These are phyloP conservation scores for Seriola dumerili DNA, from an alignment of 2,113 vertebrate genomes.

Conservation along the genomic window DNA sequence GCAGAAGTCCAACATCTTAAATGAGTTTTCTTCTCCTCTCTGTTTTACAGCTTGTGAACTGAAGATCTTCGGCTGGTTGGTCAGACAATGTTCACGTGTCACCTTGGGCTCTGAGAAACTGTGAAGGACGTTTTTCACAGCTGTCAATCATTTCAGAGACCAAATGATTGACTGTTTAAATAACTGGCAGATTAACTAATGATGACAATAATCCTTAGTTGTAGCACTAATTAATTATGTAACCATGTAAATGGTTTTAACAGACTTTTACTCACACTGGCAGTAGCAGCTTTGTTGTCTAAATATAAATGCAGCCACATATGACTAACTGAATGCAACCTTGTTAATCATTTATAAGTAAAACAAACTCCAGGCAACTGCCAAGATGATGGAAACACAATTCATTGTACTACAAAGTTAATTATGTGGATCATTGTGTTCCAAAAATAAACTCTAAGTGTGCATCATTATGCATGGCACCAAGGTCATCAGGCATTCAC, in stretches of 20 bases:
- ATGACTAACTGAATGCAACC: slow-evolving; percentile 66
- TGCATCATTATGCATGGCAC: slow-evolving; percentile 70
- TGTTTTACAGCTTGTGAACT: slow-evolving; percentile 5
- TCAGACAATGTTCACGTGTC: not conserved
- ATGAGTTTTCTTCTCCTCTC: not conserved
- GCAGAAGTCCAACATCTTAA: not conserved
- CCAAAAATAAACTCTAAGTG: slow-evolving; percentile 74
- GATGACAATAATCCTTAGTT: slow-evolving; percentile 47
- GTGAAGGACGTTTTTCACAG: slow-evolving; percentile 6
- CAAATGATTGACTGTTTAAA: slow-evolving; percentile 41
- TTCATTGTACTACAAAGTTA: slow-evolving; percentile 75
- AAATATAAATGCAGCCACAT: slow-evolving; percentile 56
- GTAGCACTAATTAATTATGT: slow-evolving; percentile 58
- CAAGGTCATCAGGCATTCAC: slow-evolving; percentile 74
- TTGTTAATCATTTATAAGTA: slow-evolving; percentile 76
- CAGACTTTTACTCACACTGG: slow-evolving; percentile 30
- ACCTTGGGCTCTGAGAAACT: slow-evolving; percentile 26
- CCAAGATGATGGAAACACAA: slow-evolving; percentile 65
- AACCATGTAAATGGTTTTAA: slow-evolving; percentile 34
- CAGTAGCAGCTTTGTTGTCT: slow-evolving; percentile 48
- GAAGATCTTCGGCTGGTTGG: not conserved
- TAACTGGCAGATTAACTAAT: slow-evolving; percentile 50
- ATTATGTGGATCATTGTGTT: slow-evolving; percentile 73
- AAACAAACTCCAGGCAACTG: slow-evolving; percentile 71
- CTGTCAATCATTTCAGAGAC: slow-evolving; percentile 32